Evolutionary conservation across 1,140 invertebrate genomes (phyloP), one percentile per base, ranked within the genome.

Genomic region (Sarcophaga bullata): DNA sequence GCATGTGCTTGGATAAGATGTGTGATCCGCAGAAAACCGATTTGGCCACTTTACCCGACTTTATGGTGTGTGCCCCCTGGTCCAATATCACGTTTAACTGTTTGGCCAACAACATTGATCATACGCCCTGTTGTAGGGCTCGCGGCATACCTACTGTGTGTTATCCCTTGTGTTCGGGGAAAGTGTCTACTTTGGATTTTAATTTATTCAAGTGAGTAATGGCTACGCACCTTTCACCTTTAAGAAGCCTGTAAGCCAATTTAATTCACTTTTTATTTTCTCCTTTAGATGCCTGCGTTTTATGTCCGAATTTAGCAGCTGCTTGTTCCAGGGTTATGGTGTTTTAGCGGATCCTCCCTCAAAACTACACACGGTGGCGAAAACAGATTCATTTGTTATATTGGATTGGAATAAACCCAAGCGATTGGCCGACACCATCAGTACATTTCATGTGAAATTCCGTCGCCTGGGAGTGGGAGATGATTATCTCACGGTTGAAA

Each of bases 41-140:
- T 78, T 89, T 91, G 48, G 92, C 93, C 2, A 93, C 92, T 83
- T 91, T 95, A 49, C 92, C 93, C 0, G 95, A 96, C 88, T 91
- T 96, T 84, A 96, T 97, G 94, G 95, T 96, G 48, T 97, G 96
- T 89, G 95, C 95, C 0, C 95, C 95, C 0, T 96, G 95, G 94
- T 95, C 95, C 2, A 92, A 93, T 0, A 93, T 94, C 25, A 95
- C 95, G 4, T 96, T 96, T 86, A 93, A 93, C 5, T 97, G 96
- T 86, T 91, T 97, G 78, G 93, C 95, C 15, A 95, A 96, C 86
- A 94, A 94, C 3, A 92, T 95, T 82, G 95, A 97, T 91, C 95
- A 96, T 90, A 94, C 94, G 2, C 93, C 94, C 0, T 97, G 95
- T 91, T 97, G 96, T 86, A 91, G 92, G 25, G 91, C 94, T 0